A percentile compares a stretch with the other conserved stretches of the same genome.
Evolutionary conservation across 1,140 invertebrate species (phyloP).

Genomic region (Tachypleus tridentatus): DNA sequence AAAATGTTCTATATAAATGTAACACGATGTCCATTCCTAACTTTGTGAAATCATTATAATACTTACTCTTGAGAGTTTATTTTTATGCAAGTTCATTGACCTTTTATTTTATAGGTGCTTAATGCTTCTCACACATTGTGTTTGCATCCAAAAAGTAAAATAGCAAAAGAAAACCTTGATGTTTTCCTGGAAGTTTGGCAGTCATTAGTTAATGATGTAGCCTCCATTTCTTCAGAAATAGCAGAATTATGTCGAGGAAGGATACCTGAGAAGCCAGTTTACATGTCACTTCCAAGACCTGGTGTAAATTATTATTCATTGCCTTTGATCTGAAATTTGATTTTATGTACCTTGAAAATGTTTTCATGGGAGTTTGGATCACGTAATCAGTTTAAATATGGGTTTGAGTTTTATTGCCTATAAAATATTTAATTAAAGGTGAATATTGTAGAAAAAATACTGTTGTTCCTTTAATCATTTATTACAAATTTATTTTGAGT

Average conservation of each 20-base stretch:
- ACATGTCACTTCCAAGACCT: conserved; percentile 85
- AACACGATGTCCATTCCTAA: too few species aligned
- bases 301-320: conserved; percentile 53
- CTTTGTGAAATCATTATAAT: too few species aligned
- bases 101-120: conserved; percentile 54
- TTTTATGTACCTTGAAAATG: not conserved
- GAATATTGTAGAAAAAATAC: too few species aligned
- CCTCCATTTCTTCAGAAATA: conserved; percentile 73
- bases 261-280: conserved; percentile 74
- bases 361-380: not conserved
- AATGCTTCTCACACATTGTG: conserved; percentile 84
- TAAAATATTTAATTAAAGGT: too few species aligned
- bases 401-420: too few species aligned
- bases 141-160: conserved; percentile 82
- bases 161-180: conserved; percentile 93
- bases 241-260: conserved; percentile 62
- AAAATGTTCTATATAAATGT: too few species aligned
- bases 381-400: too few species aligned
- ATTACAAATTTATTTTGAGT: too few species aligned
- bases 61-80: too few species aligned
- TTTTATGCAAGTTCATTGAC: too few species aligned
- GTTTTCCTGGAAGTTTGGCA: conserved; percentile 98
- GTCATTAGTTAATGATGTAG: conserved; percentile 72
- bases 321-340: not conserved
- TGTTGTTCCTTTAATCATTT: too few species aligned